These are phyloP conservation scores for Anagyrus pseudococci DNA, from an alignment of 2,888 invertebrate species.

Conservation along the genomic window DNA sequence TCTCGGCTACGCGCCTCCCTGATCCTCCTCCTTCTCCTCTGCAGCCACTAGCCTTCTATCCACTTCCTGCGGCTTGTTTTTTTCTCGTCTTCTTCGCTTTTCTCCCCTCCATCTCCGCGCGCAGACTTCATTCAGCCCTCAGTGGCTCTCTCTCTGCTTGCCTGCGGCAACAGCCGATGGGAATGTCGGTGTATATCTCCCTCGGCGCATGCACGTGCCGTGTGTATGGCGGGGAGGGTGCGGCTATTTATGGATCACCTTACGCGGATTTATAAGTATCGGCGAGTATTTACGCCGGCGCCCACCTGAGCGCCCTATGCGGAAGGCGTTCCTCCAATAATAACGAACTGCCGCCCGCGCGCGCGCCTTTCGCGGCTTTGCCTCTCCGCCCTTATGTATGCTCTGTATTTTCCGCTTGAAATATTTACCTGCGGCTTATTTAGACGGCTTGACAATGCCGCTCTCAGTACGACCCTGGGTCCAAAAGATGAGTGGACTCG, in stretches of 20 bases:
- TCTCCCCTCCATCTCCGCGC: background rate
- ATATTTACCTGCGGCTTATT: constrained; percentile 25
- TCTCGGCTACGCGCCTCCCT: no score
- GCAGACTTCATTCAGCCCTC: background rate
- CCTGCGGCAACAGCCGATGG: no score
- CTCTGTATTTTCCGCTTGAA: constrained; percentile 19
- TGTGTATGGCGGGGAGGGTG: background rate
- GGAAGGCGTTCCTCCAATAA: constrained; percentile 8
- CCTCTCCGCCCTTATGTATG: background rate
- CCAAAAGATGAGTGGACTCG: no score
- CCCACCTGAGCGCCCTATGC: background rate
- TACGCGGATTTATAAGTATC: constrained; percentile 52
- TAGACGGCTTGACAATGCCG: constrained; percentile 25
- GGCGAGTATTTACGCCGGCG: constrained; percentile 42
- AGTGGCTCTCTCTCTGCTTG: background rate
- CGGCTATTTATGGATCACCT: constrained; percentile 52
- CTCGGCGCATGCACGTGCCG: background rate
- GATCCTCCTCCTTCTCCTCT: constrained; percentile 2
- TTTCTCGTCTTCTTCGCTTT: background rate
- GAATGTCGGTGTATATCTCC: no score
- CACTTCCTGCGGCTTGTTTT: constrained; percentile 12
- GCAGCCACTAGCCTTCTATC: background rate
- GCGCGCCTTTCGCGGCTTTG: background rate
- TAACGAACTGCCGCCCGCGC: constrained; percentile 1
- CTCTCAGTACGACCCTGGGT: no score